Conservation (phyloP, 2,797 vertebrate genomes). For the Spinibarbus caldwelli region DNA sequence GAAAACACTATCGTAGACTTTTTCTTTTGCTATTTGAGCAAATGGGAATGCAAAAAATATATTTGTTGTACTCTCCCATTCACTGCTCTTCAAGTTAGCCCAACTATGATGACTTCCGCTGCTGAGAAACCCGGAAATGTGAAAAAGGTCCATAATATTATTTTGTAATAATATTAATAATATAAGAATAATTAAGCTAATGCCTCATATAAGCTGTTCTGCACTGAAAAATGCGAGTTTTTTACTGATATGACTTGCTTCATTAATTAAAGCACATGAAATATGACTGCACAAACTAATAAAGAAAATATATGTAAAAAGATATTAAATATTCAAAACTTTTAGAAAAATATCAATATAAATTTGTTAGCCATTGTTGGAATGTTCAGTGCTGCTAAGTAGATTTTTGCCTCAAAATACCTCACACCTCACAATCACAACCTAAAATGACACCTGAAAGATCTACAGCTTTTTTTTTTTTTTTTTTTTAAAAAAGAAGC, state of each 20-base stretch:
- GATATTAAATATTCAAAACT: neutral
- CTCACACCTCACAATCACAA: neutral
- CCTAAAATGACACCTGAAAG: neutral
- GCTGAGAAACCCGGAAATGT: too few relatives aligned
- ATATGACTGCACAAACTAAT: neutral
- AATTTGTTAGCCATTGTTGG: too few relatives aligned
- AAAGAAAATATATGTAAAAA: neutral
- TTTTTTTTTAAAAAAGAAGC: neutral
- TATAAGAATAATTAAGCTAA: neutral
- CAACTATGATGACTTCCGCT: too few relatives aligned
- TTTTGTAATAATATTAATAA: neutral
- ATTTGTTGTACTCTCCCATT: too few relatives aligned
- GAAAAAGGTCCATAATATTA: too few relatives aligned
- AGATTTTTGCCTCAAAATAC: neutral
- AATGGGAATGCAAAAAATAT: too few relatives aligned
- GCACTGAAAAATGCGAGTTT: neutral
- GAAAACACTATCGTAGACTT: too few relatives aligned
- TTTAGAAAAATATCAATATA: neutral
- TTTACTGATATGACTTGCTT: neutral
- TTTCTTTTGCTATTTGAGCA: too few relatives aligned
- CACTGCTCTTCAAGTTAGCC: too few relatives aligned
- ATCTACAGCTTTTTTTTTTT: neutral
- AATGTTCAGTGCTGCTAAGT: too few relatives aligned
- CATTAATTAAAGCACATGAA: neutral
- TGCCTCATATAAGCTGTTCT: neutral